Evolutionary conservation across 1,140 invertebrate species (phyloP).

Genomic region (Aricia agestis): DNA sequence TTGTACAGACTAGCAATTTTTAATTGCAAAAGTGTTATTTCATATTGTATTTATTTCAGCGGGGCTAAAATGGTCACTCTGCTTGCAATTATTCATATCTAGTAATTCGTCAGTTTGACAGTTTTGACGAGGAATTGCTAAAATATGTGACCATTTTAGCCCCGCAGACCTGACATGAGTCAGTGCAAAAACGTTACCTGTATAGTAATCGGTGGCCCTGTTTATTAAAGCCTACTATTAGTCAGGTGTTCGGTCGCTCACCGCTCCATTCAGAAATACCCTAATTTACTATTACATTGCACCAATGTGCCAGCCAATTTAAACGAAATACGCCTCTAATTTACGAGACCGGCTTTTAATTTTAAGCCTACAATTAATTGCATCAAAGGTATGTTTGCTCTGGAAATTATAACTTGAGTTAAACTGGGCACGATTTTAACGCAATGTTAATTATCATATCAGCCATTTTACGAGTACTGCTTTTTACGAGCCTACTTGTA

Average conservation of each 20-base stretch:
- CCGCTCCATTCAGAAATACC: conserved; percentile 40
- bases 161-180: background rate
- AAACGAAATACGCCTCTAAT: conserved; percentile 54
- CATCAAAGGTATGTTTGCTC: conserved; percentile 29
- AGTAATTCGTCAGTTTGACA: too few relatives aligned
- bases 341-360: conserved; percentile 30
- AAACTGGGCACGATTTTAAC: conserved; percentile 3
- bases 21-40: too few relatives aligned
- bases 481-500: background rate
- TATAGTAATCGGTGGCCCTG: background rate
- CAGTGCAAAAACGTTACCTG: background rate
- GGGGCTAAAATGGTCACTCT: too few relatives aligned
- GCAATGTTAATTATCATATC: conserved; percentile 8
- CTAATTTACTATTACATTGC: conserved; percentile 64
- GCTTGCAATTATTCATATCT: too few relatives aligned
- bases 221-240: conserved; percentile 24
- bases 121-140: too few relatives aligned
- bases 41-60: background rate
- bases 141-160: too few relatives aligned
- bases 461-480: background rate
- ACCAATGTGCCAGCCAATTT: conserved; percentile 45
- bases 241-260: conserved; percentile 31
- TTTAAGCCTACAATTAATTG: conserved; percentile 40
- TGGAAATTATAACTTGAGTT: conserved; percentile 16
- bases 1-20: too few relatives aligned